These are phyloP conservation scores for Psococerastis gibbosa DNA, from an alignment of 2,888 invertebrate genomes.

Conservation along the genomic window DNA sequence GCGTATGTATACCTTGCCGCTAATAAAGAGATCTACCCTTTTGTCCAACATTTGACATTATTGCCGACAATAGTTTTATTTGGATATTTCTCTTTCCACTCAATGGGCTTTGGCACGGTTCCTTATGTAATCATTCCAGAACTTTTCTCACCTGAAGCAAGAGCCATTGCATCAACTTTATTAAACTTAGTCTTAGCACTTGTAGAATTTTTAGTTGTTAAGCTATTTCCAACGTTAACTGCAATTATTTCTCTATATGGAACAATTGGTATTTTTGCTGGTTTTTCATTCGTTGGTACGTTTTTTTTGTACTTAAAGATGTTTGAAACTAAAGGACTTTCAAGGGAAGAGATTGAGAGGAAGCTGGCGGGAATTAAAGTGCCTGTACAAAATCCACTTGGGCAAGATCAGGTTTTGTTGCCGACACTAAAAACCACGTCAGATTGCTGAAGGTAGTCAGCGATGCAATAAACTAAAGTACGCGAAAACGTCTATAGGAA, in stretches of 20 bases:
- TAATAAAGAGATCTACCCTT: no score
- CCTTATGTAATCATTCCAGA: constrained; percentile 4
- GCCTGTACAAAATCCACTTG: no score
- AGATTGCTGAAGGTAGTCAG: no score
- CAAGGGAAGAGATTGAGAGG: background rate
- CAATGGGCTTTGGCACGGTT: constrained; percentile 2
- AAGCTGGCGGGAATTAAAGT: background rate
- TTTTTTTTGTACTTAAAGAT: constrained; percentile 1
- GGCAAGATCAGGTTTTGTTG: no score
- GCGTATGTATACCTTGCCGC: no score
- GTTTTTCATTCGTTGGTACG: background rate
- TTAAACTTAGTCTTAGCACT: background rate
- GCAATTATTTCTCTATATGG: background rate
- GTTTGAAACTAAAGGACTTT: constrained; percentile 4
- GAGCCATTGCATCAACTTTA: constrained; percentile 1
- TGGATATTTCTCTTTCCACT: background rate
- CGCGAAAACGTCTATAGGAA: no score
- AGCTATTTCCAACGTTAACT: background rate
- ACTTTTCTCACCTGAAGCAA: background rate
- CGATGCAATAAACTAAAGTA: no score
- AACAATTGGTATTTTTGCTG: background rate
- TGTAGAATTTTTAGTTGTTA: constrained; percentile 1
- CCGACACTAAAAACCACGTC: no score
- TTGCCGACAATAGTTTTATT: background rate
- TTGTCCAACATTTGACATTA: background rate